These are phyloP conservation scores for Spongilla lacustris DNA, from an alignment of 37 sponge, comb jelly and placozoan species.

Conservation along the genomic window DNA sequence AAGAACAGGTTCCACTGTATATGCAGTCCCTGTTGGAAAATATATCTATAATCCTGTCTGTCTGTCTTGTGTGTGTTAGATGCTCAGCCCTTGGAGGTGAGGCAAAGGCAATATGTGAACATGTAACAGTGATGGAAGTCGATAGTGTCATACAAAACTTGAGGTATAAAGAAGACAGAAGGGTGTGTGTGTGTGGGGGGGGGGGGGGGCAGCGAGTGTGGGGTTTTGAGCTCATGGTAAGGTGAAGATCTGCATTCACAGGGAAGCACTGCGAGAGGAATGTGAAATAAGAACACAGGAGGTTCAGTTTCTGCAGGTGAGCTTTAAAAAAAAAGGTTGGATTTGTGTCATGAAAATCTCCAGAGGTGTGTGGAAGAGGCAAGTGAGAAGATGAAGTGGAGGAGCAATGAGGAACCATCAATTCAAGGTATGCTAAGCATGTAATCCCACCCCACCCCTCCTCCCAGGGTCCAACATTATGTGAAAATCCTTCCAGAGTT, in stretches of 20 bases:
- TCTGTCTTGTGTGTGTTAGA: background rate
- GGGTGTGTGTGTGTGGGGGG: too few relatives aligned
- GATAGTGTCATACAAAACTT: background rate
- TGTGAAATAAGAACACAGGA: conserved; percentile 28
- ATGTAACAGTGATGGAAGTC: background rate
- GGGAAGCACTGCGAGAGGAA: conserved; percentile 49
- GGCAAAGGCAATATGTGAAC: background rate
- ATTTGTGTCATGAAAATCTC: background rate
- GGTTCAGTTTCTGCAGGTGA: conserved; percentile 47
- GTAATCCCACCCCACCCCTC: background rate
- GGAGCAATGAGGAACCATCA: background rate
- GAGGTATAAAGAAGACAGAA: too few relatives aligned
- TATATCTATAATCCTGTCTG: too few relatives aligned
- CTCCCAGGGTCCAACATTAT: background rate
- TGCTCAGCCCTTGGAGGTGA: background rate
- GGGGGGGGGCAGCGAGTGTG: background rate
- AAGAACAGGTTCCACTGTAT: too few relatives aligned
- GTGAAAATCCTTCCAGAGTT: conserved; percentile 7
- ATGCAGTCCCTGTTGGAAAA: too few relatives aligned
- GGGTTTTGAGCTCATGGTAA: background rate
- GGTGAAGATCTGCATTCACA: background rate
- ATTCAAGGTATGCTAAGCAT: conserved; percentile 15
- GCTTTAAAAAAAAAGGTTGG: conserved; percentile 4
- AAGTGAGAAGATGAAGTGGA: background rate
- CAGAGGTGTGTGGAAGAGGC: background rate